Conservation (phyloP, 2,113 vertebrate genomes). For the Crotophaga sulcirostris region DNA sequence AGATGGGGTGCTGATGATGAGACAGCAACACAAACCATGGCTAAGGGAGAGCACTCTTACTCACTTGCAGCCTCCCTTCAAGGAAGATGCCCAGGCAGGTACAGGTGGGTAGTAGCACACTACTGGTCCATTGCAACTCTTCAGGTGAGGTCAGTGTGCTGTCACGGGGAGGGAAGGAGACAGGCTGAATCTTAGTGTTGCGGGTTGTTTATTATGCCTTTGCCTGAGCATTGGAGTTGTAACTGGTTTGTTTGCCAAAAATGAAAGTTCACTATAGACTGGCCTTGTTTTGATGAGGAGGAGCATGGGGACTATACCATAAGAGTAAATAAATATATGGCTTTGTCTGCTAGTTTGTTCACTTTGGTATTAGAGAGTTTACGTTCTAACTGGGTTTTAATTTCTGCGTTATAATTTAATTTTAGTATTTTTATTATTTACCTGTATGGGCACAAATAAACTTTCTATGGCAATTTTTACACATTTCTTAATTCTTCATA, state of each 20-base stretch:
- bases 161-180: background rate
- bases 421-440: background rate
- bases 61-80: background rate
- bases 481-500: background rate
- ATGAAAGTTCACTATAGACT: background rate
- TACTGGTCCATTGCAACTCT: background rate
- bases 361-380: background rate
- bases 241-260: background rate
- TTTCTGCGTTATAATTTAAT: background rate
- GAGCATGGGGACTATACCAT: background rate
- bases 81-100: background rate
- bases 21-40: rapidly evolving
- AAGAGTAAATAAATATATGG: background rate
- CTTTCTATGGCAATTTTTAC: background rate
- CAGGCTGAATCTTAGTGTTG: background rate
- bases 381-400: background rate
- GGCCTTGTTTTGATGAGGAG: conserved; percentile 38
- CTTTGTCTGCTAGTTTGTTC: background rate
- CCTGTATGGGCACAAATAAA: background rate
- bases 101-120: background rate
- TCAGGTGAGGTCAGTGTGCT: background rate
- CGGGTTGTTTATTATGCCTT: background rate
- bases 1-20: background rate
- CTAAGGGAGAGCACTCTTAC: background rate
- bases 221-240: background rate